phyloP scores from a whole-genome alignment of 2,888 invertebrate genomes.

The Coremacera marginata region DNA sequence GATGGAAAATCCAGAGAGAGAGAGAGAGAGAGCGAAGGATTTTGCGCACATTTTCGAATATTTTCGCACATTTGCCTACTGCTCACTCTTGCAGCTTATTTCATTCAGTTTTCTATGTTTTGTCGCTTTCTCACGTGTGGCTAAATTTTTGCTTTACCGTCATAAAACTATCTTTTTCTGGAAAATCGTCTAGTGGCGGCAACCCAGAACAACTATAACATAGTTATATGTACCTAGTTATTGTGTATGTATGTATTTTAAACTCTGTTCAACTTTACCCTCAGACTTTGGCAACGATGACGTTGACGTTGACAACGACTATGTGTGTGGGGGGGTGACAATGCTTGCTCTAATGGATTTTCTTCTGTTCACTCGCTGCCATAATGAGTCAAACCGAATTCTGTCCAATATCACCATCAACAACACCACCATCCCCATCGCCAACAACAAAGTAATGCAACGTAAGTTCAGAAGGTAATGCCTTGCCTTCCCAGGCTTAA shows the following conservation, averaged over 20 bases:
- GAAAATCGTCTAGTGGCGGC: too few relatives aligned
- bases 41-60: slow-evolving; percentile 26
- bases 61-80: not conserved
- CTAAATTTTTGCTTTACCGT: slow-evolving; percentile 46
- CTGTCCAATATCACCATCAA: not conserved
- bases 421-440: not conserved
- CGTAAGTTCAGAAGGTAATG: slow-evolving; percentile 31
- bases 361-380: not conserved
- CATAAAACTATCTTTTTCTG: slow-evolving; percentile 42
- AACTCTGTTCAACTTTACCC: slow-evolving; percentile 64
- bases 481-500: slow-evolving; percentile 51
- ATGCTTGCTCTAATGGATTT: not conserved
- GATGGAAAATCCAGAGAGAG: slow-evolving; percentile 3
- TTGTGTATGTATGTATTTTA: slow-evolving; percentile 42
- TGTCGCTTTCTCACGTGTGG: slow-evolving; percentile 47
- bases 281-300: slow-evolving; percentile 56
- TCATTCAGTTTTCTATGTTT: slow-evolving; percentile 28
- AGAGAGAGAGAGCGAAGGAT: slow-evolving; percentile 28
- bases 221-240: not conserved
- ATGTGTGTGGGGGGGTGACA: not conserved
- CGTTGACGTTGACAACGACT: not conserved
- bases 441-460: slow-evolving; percentile 1
- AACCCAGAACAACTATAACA: too few relatives aligned
- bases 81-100: not conserved
- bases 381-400: too few relatives aligned